Evolutionary conservation across 2,113 vertebrate genomes (phyloP).

Genomic region (Urocynchramus pylzowi): DNA sequence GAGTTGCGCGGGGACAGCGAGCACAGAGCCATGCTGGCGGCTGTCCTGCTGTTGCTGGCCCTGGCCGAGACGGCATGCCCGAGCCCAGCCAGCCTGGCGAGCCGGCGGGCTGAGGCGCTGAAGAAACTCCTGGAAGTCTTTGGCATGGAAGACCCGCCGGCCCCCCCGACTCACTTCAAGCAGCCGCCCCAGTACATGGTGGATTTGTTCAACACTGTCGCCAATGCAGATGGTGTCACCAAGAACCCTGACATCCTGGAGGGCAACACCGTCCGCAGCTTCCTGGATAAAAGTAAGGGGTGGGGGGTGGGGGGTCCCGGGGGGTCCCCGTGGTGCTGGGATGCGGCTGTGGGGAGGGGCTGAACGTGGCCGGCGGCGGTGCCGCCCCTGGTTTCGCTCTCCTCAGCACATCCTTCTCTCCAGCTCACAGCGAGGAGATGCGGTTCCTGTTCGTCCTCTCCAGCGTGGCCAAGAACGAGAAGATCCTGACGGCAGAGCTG

Average conservation of each 20-base stretch:
- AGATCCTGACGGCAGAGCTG: conserved; percentile 84
- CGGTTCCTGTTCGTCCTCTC: conserved; percentile 83
- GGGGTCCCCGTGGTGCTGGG: not conserved
- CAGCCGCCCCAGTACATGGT: conserved; percentile 91
- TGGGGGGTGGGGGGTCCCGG: not conserved
- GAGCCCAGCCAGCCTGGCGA: not conserved
- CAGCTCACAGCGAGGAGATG: conserved; percentile 79
- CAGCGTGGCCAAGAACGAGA: conserved; percentile 80
- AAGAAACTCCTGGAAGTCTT: conserved; percentile 87
- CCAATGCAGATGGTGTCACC: conserved; percentile 85
- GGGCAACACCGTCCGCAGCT: conserved; percentile 90
- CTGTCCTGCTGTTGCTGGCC: not conserved
- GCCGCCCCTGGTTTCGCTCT: not conserved
- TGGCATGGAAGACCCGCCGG: conserved; percentile 84
- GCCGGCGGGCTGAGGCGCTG: conserved; percentile 77
- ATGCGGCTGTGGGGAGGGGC: not conserved
- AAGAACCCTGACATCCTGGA: conserved; percentile 82
- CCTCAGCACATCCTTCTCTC: not conserved
- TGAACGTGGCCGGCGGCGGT: rapidly evolving
- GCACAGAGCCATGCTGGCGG: conserved; percentile 8
- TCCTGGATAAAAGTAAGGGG: conserved; percentile 85
- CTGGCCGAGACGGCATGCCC: not conserved
- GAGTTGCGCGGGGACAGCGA: not conserved
- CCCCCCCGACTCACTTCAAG: conserved; percentile 65
- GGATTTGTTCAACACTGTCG: conserved; percentile 86